A percentile compares a stretch with the other conserved stretches of the same genome.
Evolutionary conservation across 2,113 vertebrate genomes (phyloP).

Genomic region (Brachyhypopomus occidentalis): DNA sequence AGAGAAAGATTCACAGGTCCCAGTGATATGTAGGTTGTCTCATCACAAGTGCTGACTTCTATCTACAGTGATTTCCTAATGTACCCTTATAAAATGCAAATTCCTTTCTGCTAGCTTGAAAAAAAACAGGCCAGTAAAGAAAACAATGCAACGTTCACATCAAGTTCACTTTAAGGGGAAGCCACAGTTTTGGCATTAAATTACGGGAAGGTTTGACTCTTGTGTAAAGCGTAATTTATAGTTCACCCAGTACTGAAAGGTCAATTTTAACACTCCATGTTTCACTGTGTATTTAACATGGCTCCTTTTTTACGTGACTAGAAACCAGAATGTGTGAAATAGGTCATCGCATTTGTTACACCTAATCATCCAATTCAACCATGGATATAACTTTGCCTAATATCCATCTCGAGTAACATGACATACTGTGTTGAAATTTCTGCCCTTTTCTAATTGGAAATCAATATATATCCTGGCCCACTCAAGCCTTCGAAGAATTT

Average conservation of each 20-base stretch:
- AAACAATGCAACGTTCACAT: background rate
- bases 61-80: background rate
- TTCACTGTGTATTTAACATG: background rate
- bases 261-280: background rate
- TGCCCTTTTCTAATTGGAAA: background rate
- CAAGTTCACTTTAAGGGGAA: conserved; percentile 7
- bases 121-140: background rate
- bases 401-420: background rate
- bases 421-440: background rate
- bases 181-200: background rate
- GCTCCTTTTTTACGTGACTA: background rate
- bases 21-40: conserved; percentile 12
- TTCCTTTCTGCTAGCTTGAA: conserved; percentile 1
- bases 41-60: background rate
- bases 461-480: background rate
- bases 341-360: background rate
- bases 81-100: background rate
- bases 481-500: background rate
- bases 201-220: background rate
- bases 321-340: background rate
- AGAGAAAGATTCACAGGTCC: background rate
- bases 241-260: background rate
- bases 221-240: background rate
- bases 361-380: background rate
- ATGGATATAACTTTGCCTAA: background rate